Conservation (phyloP, 2,888 invertebrate species). For the Podabrus alpinus region DNA sequence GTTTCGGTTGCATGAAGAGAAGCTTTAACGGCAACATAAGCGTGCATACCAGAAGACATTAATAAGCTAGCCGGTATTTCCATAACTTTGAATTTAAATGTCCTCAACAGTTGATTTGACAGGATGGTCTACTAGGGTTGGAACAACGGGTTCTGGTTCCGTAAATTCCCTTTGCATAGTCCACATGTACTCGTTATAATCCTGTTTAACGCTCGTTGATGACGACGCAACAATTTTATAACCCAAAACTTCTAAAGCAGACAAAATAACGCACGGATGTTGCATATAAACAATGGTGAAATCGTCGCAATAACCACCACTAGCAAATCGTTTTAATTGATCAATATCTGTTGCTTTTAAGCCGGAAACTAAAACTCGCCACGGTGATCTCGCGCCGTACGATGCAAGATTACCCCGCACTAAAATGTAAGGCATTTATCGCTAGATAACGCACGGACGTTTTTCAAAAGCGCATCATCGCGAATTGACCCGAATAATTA, state of each 20-base stretch:
- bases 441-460: not conserved
- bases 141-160: slow-evolving; percentile 74
- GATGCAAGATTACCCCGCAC: slow-evolving; percentile 87
- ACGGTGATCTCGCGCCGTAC: slow-evolving; percentile 84
- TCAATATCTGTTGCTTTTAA: slow-evolving; percentile 83
- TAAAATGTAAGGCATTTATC: slow-evolving; percentile 83
- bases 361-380: slow-evolving; percentile 86
- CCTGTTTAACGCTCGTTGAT: slow-evolving; percentile 83
- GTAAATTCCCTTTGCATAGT: slow-evolving; percentile 89
- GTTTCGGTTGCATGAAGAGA: slow-evolving; percentile 76
- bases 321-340: slow-evolving; percentile 80
- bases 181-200: slow-evolving; percentile 92
- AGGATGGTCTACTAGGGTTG: slow-evolving; percentile 41
- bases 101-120: slow-evolving; percentile 29
- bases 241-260: slow-evolving; percentile 84
- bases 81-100: slow-evolving; percentile 40
- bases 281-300: slow-evolving; percentile 85
- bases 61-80: slow-evolving; percentile 54
- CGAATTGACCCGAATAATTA: not conserved
- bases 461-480: not conserved
- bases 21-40: slow-evolving; percentile 79
- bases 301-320: slow-evolving; percentile 83
- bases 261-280: slow-evolving; percentile 85
- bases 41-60: slow-evolving; percentile 61
- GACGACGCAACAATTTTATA: slow-evolving; percentile 88